These are phyloP conservation scores for Nansenia antarctica DNA, from an alignment of 2,113 vertebrate genomes.

Conservation along the genomic window DNA sequence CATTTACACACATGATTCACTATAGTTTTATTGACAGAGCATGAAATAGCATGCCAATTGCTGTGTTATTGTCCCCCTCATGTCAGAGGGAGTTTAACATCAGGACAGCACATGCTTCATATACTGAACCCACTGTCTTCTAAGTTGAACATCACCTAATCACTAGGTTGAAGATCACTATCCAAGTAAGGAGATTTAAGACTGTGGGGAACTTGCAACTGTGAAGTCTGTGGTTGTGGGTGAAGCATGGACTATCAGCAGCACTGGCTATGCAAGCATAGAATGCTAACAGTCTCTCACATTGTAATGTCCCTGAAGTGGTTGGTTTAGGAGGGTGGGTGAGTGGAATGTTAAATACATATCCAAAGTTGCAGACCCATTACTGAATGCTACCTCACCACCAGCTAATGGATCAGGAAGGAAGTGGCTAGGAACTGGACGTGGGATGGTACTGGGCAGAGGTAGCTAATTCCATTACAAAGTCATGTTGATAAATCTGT, in stretches of 20 bases:
- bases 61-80: conserved; percentile 1
- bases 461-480: conserved; percentile 17
- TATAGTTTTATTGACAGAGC: conserved; percentile 4
- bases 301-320: conserved; percentile 50
- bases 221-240: conserved; percentile 17
- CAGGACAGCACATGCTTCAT: neutral
- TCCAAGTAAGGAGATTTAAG: conserved; percentile 19
- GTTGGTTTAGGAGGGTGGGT: conserved; percentile 57
- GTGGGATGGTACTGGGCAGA: conserved; percentile 35
- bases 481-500: conserved; percentile 10
- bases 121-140: conserved; percentile 10
- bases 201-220: conserved; percentile 14
- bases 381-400: conserved; percentile 55
- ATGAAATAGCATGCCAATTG: neutral
- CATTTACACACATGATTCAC: neutral
- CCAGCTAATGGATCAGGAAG: conserved; percentile 53
- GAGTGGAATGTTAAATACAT: conserved; percentile 72
- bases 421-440: conserved; percentile 35
- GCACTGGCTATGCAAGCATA: conserved; percentile 35
- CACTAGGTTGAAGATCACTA: conserved; percentile 25
- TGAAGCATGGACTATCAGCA: conserved; percentile 57
- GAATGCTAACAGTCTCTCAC: conserved; percentile 66
- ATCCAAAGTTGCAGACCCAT: conserved; percentile 50
- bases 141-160: conserved; percentile 28
- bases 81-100: neutral